A percentile compares a stretch with the other conserved stretches of the same genome.
Conservation (phyloP, 2,797 vertebrate genomes). For the Ceryle rudis region DNA sequence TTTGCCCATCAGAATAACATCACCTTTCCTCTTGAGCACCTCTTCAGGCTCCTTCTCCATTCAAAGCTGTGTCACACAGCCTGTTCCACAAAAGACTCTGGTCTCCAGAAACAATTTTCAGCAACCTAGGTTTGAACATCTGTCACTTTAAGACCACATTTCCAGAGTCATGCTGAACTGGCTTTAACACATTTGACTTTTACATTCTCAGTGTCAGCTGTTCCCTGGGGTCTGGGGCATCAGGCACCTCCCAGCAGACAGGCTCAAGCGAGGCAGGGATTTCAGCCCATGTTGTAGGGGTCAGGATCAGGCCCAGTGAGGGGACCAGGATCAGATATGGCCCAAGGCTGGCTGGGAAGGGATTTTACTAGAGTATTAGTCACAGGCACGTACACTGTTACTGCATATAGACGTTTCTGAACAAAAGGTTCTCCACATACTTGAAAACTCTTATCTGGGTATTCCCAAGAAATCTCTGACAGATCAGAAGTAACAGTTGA, state of each 20-base stretch:
- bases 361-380: not conserved
- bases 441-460: not conserved
- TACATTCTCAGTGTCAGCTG: not conserved
- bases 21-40: not conserved
- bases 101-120: not conserved
- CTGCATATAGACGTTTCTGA: not conserved
- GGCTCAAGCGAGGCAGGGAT: not conserved
- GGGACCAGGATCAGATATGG: not conserved
- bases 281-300: not conserved
- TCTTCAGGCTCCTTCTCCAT: not conserved
- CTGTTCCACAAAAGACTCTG: not conserved
- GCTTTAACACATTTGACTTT: not conserved
- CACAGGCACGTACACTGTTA: not conserved
- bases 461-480: not conserved
- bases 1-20: not conserved
- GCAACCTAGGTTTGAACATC: not conserved
- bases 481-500: not conserved
- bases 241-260: fast-evolving
- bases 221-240: not conserved
- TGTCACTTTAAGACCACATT: not conserved
- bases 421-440: not conserved
- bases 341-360: fast-evolving
- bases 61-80: not conserved
- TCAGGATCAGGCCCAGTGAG: not conserved
- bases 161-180: not conserved